phyloP scores from a whole-genome alignment of 2,888 invertebrate species.

The Xestia sexstrigata region DNA sequence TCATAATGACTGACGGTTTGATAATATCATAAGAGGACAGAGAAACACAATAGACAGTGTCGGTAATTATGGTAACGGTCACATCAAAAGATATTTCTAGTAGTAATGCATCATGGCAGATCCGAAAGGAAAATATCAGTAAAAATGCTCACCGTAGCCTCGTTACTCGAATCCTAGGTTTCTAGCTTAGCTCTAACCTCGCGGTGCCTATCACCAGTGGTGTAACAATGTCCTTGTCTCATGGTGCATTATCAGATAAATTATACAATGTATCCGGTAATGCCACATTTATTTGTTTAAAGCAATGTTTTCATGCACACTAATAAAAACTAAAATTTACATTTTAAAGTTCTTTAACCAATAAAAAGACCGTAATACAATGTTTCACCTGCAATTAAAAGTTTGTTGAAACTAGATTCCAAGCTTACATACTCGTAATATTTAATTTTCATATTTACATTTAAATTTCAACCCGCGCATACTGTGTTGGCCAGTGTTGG shows the following conservation, averaged over 20 bases:
- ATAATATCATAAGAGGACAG: not conserved
- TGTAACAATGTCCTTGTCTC: no score
- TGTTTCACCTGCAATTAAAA: not conserved
- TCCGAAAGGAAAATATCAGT: no score
- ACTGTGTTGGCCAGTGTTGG: constrained; percentile 8
- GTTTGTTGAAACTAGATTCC: not conserved
- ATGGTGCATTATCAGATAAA: no score
- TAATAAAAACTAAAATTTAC: no score
- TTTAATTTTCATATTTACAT: constrained; percentile 13
- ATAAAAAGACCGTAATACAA: not conserved
- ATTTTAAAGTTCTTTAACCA: not conserved
- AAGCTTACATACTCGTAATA: constrained; percentile 1
- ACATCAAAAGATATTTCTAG: not conserved
- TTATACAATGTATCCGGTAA: no score
- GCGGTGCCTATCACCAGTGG: no score
- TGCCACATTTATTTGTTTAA: no score
- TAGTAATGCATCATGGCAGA: not conserved
- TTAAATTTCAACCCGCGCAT: not conserved
- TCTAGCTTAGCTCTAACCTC: no score
- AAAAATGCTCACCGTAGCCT: no score
- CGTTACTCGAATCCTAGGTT: no score
- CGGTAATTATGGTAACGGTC: not conserved
- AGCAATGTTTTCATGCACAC: no score
- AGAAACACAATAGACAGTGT: no score
- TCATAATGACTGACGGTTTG: not conserved